phyloP scores from a whole-genome alignment of 1,140 invertebrate species.

The Drosophila equinoxialis region DNA sequence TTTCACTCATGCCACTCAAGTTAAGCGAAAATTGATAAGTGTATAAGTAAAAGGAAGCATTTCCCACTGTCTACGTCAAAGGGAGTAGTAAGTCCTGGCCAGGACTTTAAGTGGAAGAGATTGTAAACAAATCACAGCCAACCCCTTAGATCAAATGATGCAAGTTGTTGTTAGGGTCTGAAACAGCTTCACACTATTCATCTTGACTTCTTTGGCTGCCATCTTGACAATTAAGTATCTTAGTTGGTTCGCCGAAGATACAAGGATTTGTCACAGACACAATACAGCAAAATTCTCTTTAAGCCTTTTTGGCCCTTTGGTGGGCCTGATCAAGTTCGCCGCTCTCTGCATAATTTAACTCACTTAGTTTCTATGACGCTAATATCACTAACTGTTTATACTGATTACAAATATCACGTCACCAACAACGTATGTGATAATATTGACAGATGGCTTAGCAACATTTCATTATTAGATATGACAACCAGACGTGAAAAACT shows the following conservation, averaged over 20 bases:
- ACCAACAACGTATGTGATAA: too few species aligned
- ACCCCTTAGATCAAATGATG: conserved; percentile 1
- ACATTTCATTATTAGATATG: too few species aligned
- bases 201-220: conserved; percentile 14
- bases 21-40: conserved; percentile 70
- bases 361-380: too few species aligned
- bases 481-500: too few species aligned
- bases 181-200: not conserved
- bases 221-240: conserved; percentile 7
- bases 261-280: not conserved
- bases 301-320: too few species aligned
- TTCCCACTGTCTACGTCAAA: conserved; percentile 37
- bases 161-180: not conserved
- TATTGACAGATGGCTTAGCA: too few species aligned
- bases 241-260: not conserved
- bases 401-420: too few species aligned
- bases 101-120: conserved; percentile 33
- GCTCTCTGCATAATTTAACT: too few species aligned
- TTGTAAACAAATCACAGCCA: conserved; percentile 45
- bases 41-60: conserved; percentile 56
- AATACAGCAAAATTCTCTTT: not conserved
- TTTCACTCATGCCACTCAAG: conserved; percentile 14
- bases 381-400: too few species aligned
- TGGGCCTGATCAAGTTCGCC: too few species aligned
- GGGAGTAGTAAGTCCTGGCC: conserved; percentile 34